phyloP scores from a whole-genome alignment of 1,140 invertebrate genomes.

The Zaprionus kolodkinae region DNA sequence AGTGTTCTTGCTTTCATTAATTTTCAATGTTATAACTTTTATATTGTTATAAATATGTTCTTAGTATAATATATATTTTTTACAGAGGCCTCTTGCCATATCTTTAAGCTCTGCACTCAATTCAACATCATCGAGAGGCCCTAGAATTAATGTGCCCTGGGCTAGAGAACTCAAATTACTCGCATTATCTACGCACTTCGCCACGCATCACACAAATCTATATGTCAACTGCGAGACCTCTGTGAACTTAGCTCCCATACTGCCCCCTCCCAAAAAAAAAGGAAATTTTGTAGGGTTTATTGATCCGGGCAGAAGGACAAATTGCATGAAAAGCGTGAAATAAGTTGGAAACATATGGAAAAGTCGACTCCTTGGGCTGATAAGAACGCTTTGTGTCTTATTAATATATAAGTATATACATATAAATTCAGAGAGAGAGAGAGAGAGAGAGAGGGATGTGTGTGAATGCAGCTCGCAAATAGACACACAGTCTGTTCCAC shows the following conservation, averaged over 20 bases:
- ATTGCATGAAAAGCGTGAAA: conserved; percentile 77
- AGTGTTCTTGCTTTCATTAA: no score
- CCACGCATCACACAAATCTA: conserved; percentile 64
- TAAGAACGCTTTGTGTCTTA: conserved; percentile 60
- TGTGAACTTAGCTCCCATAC: conserved; percentile 1
- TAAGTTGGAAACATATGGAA: conserved; percentile 71
- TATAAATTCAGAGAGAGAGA: background rate
- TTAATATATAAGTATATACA: conserved; percentile 59
- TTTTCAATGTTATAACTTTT: no score
- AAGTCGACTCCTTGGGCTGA: conserved; percentile 30
- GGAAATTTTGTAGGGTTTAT: conserved; percentile 50
- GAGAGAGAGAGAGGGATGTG: background rate
- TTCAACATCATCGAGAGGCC: conserved; percentile 27
- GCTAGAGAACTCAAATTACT: conserved; percentile 65
- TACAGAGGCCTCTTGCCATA: no score
- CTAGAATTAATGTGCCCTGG: conserved; percentile 41
- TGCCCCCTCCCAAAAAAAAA: conserved; percentile 7
- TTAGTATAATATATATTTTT: no score
- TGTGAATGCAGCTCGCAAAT: background rate
- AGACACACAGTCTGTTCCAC: background rate
- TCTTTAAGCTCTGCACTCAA: background rate
- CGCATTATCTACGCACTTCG: conserved; percentile 69
- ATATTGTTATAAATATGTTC: no score
- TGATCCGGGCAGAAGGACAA: conserved; percentile 67
- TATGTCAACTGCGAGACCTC: conserved; percentile 56